Conservation (phyloP, 37 sponge, comb jelly and placozoan genomes). For the Beroe forskalii region DNA sequence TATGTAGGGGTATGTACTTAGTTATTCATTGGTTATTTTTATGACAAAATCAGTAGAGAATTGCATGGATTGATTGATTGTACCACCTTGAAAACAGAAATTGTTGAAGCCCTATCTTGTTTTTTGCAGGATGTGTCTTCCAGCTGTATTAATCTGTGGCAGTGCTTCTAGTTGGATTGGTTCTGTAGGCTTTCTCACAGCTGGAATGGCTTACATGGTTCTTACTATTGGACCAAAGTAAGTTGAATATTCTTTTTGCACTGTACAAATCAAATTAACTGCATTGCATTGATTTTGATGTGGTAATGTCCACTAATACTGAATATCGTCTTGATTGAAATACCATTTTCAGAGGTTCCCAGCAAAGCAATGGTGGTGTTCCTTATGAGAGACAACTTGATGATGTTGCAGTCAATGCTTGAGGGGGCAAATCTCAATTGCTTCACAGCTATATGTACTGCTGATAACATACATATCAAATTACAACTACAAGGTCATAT, state of each 20-base stretch:
- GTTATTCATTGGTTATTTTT: too few species aligned
- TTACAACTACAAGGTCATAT: too few species aligned
- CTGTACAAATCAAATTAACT: background rate
- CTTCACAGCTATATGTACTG: background rate
- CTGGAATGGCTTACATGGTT: constrained; percentile 60
- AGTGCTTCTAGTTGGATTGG: background rate
- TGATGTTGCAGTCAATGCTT: background rate
- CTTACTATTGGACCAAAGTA: constrained; percentile 65
- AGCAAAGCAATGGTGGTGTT: background rate
- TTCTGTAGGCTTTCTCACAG: constrained; percentile 13
- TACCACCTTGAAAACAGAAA: too few species aligned
- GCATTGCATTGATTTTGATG: background rate
- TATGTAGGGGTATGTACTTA: background rate
- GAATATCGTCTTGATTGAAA: too few species aligned
- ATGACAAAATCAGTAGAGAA: too few species aligned
- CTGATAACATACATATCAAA: too few species aligned
- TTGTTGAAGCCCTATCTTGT: too few species aligned
- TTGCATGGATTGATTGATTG: too few species aligned
- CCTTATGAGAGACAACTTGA: constrained; percentile 52
- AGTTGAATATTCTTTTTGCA: background rate
- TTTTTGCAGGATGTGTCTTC: constrained; percentile 45
- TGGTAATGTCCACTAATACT: too few species aligned
- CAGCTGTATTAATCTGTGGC: background rate
- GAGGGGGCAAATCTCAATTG: background rate
- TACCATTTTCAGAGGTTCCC: constrained; percentile 24